A percentile compares a stretch with the other conserved stretches of the same genome.
Conservation (phyloP, 2,888 invertebrate species). For the Lasioglossum leucozonium region DNA sequence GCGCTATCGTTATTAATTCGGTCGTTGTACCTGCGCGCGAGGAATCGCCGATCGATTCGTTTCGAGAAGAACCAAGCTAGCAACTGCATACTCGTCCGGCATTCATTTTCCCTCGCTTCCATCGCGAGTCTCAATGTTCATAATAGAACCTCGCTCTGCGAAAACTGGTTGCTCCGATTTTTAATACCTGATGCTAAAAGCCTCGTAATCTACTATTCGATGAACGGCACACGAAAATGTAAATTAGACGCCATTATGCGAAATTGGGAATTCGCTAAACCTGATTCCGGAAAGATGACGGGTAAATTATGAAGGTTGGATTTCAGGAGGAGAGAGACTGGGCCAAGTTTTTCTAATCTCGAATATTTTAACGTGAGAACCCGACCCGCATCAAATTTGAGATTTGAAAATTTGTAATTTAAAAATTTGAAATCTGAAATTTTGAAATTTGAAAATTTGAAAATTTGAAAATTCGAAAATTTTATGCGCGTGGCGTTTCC, state of each 20-base stretch:
- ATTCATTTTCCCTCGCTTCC: not conserved
- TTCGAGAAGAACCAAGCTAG: constrained; percentile 10
- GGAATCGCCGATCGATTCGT: constrained; percentile 42
- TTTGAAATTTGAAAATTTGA: no score
- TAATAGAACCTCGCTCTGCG: not conserved
- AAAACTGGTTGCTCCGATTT: not conserved
- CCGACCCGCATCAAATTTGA: no score
- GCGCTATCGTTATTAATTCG: constrained; percentile 50
- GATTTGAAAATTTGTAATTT: no score
- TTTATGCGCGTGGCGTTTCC: no score
- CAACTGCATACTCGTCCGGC: not conserved
- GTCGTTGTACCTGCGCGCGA: constrained; percentile 46
- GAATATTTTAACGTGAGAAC: no score
- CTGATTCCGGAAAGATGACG: not conserved
- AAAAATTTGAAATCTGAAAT: no score
- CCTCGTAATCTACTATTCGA: not conserved
- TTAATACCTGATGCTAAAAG: not conserved
- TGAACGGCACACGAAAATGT: not conserved
- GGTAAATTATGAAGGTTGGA: not conserved
- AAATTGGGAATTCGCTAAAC: not conserved
- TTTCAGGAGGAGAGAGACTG: no score
- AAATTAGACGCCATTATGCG: not conserved
- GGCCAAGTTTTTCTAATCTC: no score
- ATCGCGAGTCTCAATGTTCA: not conserved
- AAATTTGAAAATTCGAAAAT: no score